Percentiles rank a stretch among this genome's conserved stretches.
Evolutionary conservation across 2,888 invertebrate genomes (phyloP).

Genomic region (Scaptomyza tumidula): DNA sequence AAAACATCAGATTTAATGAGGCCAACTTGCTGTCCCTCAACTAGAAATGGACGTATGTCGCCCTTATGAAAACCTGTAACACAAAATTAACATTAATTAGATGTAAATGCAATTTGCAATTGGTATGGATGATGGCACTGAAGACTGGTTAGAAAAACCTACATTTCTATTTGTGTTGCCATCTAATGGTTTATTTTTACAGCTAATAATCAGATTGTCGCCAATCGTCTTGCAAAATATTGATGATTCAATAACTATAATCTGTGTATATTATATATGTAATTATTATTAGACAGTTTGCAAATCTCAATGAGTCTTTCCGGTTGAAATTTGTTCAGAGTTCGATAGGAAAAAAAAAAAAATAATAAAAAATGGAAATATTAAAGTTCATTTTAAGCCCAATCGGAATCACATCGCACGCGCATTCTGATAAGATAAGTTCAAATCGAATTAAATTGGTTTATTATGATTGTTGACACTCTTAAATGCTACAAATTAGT

Average conservation of each 20-base stretch:
- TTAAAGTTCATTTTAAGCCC: constrained; percentile 24
- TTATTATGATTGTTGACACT: constrained; percentile 9
- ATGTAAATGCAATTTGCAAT: constrained; percentile 22
- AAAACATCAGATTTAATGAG: constrained; percentile 93
- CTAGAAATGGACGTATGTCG: constrained; percentile 93
- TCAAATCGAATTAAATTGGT: constrained; percentile 12
- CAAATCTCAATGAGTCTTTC: constrained; percentile 5
- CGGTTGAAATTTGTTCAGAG: constrained; percentile 8
- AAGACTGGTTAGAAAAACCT: background rate
- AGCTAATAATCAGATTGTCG: background rate
- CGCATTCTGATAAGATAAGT: constrained; percentile 49
- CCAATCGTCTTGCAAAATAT: constrained; percentile 29
- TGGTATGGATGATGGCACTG: constrained; percentile 10
- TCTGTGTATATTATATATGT: background rate
- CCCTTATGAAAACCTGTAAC: constrained; percentile 89
- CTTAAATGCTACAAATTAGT: background rate
- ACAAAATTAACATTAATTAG: constrained; percentile 44
- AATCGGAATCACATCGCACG: constrained; percentile 27
- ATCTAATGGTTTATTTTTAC: background rate
- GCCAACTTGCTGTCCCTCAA: constrained; percentile 95
- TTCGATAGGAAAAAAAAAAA: constrained; percentile 11
- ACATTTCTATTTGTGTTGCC: constrained; percentile 10
- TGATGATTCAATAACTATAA: constrained; percentile 10
- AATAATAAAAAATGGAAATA: constrained; percentile 17
- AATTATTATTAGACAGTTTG: constrained; percentile 16